phyloP scores from a whole-genome alignment of 2,888 invertebrate genomes.

The Alloscopus bannaensis region DNA sequence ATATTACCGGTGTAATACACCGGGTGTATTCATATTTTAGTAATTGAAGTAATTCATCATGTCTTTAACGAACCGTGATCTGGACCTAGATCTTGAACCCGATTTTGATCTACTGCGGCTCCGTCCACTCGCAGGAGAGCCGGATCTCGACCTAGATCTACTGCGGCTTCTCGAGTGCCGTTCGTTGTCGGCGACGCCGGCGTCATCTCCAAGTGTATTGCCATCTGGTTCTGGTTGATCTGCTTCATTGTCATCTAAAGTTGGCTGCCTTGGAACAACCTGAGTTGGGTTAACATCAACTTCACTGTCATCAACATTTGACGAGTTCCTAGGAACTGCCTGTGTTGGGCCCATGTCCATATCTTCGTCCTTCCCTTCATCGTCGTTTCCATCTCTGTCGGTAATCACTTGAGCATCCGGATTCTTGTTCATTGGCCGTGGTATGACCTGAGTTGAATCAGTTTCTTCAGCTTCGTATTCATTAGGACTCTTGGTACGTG shows the following conservation, averaged over 20 bases:
- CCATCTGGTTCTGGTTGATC: conserved; percentile 23
- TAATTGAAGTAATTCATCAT: neutral
- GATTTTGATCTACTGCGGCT: conserved; percentile 67
- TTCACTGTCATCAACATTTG: conserved; percentile 9
- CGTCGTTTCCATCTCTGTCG: neutral
- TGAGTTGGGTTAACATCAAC: conserved; percentile 31
- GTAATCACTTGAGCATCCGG: neutral
- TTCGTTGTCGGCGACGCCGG: conserved; percentile 1
- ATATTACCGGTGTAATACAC: neutral
- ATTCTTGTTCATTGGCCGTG: conserved; percentile 2
- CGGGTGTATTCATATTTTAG: neutral
- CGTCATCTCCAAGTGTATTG: neutral
- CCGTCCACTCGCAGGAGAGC: conserved; percentile 7
- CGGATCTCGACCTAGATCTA: conserved; percentile 21
- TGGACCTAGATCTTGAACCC: conserved; percentile 63
- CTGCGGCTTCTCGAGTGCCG: neutral
- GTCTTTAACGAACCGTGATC: conserved; percentile 14
- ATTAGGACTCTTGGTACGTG: neutral
- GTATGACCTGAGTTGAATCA: conserved; percentile 15
- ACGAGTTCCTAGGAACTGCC: neutral
- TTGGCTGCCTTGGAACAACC: neutral
- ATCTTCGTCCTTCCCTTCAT: conserved; percentile 1
- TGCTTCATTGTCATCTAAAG: conserved; percentile 17
- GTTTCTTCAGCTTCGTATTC: neutral
- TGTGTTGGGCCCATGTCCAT: conserved; percentile 10